Evolutionary conservation across 2,888 invertebrate genomes (phyloP).

Genomic region (Erannis defoliaria): DNA sequence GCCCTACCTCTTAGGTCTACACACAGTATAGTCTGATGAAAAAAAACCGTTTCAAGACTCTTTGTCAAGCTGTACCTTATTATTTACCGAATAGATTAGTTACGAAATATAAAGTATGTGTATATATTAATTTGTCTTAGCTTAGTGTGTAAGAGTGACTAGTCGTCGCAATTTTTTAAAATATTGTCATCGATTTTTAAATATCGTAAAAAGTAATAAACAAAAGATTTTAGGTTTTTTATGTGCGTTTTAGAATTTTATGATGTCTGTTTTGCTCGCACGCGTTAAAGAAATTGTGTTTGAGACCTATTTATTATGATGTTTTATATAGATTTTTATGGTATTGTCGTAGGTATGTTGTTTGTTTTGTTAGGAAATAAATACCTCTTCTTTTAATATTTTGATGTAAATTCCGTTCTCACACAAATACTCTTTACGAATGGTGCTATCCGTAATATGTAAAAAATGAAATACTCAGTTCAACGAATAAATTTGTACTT

Average conservation of each 20-base stretch:
- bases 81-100: conserved; percentile 61
- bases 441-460: conserved; percentile 48
- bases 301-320: conserved; percentile 15
- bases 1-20: no score
- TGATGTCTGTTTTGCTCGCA: conserved; percentile 13
- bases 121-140: conserved; percentile 56
- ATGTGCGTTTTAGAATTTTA: conserved; percentile 8
- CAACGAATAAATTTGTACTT: conserved; percentile 47
- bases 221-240: conserved; percentile 5
- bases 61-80: conserved; percentile 12
- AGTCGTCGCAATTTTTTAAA: conserved; percentile 66
- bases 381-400: conserved; percentile 42
- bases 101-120: conserved; percentile 52
- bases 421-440: conserved; percentile 42
- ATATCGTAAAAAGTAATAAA: conserved; percentile 14
- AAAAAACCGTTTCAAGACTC: no score
- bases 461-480: conserved; percentile 49
- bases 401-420: conserved; percentile 41
- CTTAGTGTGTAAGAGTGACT: conserved; percentile 66
- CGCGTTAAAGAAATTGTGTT: conserved; percentile 8
- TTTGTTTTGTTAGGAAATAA: conserved; percentile 35
- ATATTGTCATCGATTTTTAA: conserved; percentile 14
- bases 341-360: conserved; percentile 18
- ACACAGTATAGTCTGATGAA: no score
- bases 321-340: neutral